These are phyloP conservation scores for Ranitomeya variabilis DNA, from an alignment of 2,113 vertebrate genomes.

Conservation along the genomic window DNA sequence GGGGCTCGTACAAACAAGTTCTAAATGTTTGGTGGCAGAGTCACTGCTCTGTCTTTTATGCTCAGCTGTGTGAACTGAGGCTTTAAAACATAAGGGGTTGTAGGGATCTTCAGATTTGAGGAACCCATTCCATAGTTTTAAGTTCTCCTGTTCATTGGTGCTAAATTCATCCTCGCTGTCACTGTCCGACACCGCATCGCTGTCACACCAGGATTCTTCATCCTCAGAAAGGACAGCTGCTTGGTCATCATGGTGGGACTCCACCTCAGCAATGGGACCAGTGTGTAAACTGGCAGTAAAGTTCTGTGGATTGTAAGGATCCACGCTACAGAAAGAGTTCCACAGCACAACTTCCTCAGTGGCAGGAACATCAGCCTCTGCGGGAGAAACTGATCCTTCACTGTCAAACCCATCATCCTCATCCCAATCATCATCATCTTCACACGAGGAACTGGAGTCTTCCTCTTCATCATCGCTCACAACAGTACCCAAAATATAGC, in stretches of 20 bases:
- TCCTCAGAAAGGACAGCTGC: slow-evolving; percentile 56
- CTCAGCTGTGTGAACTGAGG: slow-evolving; percentile 74
- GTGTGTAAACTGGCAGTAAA: slow-evolving; percentile 82
- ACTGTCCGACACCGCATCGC: slow-evolving; percentile 61
- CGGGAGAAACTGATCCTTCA: slow-evolving; percentile 75
- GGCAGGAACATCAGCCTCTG: slow-evolving; percentile 65
- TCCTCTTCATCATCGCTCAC: slow-evolving; percentile 72
- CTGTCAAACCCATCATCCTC: slow-evolving; percentile 85
- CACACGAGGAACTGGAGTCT: slow-evolving; percentile 66
- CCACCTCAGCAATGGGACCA: slow-evolving; percentile 21
- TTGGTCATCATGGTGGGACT: neutral
- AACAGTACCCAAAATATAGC: slow-evolving; percentile 88
- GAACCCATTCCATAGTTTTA: slow-evolving; percentile 84
- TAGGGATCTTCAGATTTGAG: slow-evolving; percentile 84
- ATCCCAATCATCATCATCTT: slow-evolving; percentile 65
- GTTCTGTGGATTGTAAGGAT: slow-evolving; percentile 88
- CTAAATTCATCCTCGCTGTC: slow-evolving; percentile 76
- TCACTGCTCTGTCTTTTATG: slow-evolving; percentile 56
- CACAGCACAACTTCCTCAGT: slow-evolving; percentile 76
- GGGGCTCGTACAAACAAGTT: neutral
- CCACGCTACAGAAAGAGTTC: slow-evolving; percentile 79
- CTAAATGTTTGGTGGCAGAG: slow-evolving; percentile 3
- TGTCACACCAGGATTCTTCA: slow-evolving; percentile 60
- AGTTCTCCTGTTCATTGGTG: slow-evolving; percentile 79
- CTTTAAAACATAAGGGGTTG: slow-evolving; percentile 88